A percentile compares a stretch with the other conserved stretches of the same genome.
Evolutionary conservation across 2,797 vertebrate species (phyloP).

Genomic region (Neosilurus mollespiculum): DNA sequence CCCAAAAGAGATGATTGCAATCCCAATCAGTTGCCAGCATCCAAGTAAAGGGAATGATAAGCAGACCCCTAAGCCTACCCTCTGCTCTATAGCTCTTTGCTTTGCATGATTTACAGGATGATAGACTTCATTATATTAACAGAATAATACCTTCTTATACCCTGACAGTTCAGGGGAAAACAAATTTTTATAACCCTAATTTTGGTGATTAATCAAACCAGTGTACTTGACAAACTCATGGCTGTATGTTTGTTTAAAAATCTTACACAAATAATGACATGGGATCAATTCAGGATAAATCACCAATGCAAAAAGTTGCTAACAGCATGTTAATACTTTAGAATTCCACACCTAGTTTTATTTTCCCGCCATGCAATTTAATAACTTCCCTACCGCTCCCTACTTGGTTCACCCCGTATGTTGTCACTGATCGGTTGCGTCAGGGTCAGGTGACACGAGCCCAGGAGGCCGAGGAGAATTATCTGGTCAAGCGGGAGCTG

Average conservation of each 20-base stretch:
- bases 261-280: not conserved
- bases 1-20: not conserved
- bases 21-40: not conserved
- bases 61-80: not conserved
- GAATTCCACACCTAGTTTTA: constrained; percentile 48
- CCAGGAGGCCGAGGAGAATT: constrained; percentile 99
- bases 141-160: constrained; percentile 15
- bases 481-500: constrained; percentile 99
- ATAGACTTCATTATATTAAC: not conserved
- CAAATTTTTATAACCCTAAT: constrained; percentile 12
- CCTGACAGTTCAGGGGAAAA: constrained; percentile 13
- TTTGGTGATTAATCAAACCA: not conserved
- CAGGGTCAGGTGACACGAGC: constrained; percentile 99
- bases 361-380: constrained; percentile 11
- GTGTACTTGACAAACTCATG: not conserved
- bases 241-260: not conserved
- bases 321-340: constrained; percentile 62
- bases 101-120: constrained; percentile 30
- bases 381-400: constrained; percentile 56
- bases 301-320: constrained; percentile 42
- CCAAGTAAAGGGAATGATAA: not conserved
- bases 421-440: constrained; percentile 67
- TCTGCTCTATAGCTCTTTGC: constrained; percentile 9
- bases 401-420: constrained; percentile 46
- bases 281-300: not conserved